These are phyloP conservation scores for Aradophagus sp. DNA, from an alignment of 1,140 invertebrate species.

Conservation along the genomic window DNA sequence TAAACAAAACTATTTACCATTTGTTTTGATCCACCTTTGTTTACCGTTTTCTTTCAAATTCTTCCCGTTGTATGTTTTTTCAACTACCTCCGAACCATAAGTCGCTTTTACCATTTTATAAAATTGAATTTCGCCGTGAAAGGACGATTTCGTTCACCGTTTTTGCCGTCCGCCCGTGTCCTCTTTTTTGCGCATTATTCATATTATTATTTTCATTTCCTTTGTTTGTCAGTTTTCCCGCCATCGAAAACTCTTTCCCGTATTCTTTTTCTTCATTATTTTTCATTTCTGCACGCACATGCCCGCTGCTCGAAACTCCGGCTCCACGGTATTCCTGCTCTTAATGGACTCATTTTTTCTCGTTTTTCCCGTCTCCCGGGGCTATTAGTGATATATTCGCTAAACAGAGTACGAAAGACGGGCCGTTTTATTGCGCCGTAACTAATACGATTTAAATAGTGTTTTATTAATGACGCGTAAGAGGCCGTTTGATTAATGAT, in stretches of 20 bases:
- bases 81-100: too few species aligned
- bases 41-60: too few species aligned
- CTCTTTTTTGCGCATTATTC: background rate
- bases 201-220: constrained; percentile 20
- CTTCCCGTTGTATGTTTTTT: too few species aligned
- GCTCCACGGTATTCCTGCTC: constrained; percentile 35
- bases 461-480: constrained; percentile 38
- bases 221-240: too few species aligned
- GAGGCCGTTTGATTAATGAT: constrained; percentile 18
- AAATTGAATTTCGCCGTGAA: too few species aligned
- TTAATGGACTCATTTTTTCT: constrained; percentile 53
- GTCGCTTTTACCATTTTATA: too few species aligned
- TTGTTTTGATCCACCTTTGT: too few species aligned
- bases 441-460: constrained; percentile 41
- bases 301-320: constrained; percentile 22
- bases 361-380: constrained; percentile 37
- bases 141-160: too few species aligned
- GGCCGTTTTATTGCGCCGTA: constrained; percentile 22
- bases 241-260: background rate
- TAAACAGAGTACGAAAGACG: constrained; percentile 31
- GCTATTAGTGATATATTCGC: constrained; percentile 34
- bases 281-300: constrained; percentile 36
- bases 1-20: too few species aligned
- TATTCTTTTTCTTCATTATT: constrained; percentile 46
- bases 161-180: too few species aligned